A percentile compares a stretch with the other conserved stretches of the same genome.
Evolutionary conservation across 2,888 invertebrate genomes (phyloP).

Genomic region (Mythimna pallens): DNA sequence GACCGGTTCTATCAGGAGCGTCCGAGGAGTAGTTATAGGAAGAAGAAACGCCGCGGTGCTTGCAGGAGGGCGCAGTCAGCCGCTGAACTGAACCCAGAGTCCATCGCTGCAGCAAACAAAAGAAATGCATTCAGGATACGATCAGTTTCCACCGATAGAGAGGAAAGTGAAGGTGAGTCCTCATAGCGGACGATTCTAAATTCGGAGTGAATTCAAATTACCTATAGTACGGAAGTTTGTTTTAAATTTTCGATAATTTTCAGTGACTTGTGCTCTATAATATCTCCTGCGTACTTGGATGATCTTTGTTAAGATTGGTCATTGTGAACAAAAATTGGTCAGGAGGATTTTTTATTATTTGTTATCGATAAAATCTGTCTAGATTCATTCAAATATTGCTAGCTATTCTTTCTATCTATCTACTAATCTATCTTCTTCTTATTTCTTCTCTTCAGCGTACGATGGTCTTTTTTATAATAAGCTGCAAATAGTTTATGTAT

Average conservation of each 20-base stretch:
- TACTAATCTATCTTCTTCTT: slow-evolving; percentile 24
- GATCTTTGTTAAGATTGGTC: neutral
- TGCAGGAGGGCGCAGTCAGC: slow-evolving; percentile 93
- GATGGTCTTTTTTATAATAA: slow-evolving; percentile 55
- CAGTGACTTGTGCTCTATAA: neutral
- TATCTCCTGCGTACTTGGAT: neutral
- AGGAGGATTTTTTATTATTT: neutral
- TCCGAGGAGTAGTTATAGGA: slow-evolving; percentile 87
- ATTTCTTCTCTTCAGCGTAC: slow-evolving; percentile 51
- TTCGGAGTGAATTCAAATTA: neutral
- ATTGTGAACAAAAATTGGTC: neutral
- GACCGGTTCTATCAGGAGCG: slow-evolving; percentile 95
- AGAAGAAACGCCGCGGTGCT: slow-evolving; percentile 90
- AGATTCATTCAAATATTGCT: slow-evolving; percentile 9
- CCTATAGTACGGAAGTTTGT: neutral
- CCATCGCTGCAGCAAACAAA: slow-evolving; percentile 92
- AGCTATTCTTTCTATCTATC: slow-evolving; percentile 25
- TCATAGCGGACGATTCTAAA: neutral
- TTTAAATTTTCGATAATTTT: neutral
- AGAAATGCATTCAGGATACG: slow-evolving; percentile 91
- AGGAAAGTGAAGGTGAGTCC: slow-evolving; percentile 89
- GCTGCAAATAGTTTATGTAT: slow-evolving; percentile 16
- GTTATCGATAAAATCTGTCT: neutral
- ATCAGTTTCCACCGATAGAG: slow-evolving; percentile 92
- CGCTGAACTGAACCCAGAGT: slow-evolving; percentile 92